A percentile compares a stretch with the other conserved stretches of the same genome.
phyloP scores from a whole-genome alignment of 37 sponge, comb jelly and placozoan genomes.

The Spongilla lacustris region DNA sequence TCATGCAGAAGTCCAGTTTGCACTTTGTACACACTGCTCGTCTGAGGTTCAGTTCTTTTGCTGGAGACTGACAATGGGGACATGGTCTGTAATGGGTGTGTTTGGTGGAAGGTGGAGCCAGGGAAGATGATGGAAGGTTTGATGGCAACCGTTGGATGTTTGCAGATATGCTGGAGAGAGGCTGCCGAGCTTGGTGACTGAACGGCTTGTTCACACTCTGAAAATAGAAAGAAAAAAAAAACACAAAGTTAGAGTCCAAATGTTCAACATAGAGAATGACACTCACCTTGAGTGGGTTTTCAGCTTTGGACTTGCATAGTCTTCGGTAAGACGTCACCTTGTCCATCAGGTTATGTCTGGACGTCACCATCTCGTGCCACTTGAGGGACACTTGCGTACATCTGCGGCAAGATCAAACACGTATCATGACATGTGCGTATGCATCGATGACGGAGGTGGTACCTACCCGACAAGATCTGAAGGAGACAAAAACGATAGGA shows the following conservation, averaged over 20 bases:
- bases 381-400: not conserved
- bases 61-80: slow-evolving; percentile 37
- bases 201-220: not conserved
- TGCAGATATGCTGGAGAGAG: not conserved
- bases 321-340: not conserved
- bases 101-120: not conserved
- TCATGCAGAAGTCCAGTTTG: slow-evolving; percentile 23
- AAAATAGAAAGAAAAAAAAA: not conserved
- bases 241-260: not conserved
- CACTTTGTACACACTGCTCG: slow-evolving; percentile 39
- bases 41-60: slow-evolving; percentile 30
- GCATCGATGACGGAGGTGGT: too few relatives aligned
- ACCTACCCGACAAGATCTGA: slow-evolving; percentile 14
- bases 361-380: not conserved
- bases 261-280: not conserved
- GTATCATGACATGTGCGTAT: not conserved
- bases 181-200: not conserved
- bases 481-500: slow-evolving; percentile 14
- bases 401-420: not conserved
- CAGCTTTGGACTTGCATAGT: not conserved
- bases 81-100: slow-evolving; percentile 11
- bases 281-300: not conserved
- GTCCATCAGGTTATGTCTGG: not conserved
- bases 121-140: not conserved
- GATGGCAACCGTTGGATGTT: not conserved